Evolutionary conservation across 2,888 invertebrate genomes (phyloP).

Genomic region (Neocrepidodera transversa): DNA sequence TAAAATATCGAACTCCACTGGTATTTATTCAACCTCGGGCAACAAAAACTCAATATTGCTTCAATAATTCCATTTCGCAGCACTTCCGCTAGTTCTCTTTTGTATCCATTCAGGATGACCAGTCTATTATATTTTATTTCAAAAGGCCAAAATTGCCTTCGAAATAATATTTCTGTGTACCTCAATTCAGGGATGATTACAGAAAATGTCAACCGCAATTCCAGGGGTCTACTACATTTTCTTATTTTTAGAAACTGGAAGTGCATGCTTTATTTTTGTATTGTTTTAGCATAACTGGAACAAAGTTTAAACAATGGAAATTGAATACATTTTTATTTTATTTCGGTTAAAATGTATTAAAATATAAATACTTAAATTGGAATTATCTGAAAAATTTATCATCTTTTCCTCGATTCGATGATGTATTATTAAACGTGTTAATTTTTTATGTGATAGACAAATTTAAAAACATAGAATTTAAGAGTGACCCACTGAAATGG

Average conservation of each 20-base stretch:
- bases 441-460: too few relatives aligned
- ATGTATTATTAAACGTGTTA: too few relatives aligned
- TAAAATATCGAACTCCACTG: too few relatives aligned
- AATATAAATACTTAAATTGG: too few relatives aligned
- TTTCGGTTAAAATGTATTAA: too few relatives aligned
- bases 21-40: slow-evolving; percentile 6
- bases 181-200: slow-evolving; percentile 28
- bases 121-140: slow-evolving; percentile 40
- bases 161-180: slow-evolving; percentile 38
- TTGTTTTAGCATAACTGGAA: too few relatives aligned
- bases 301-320: too few relatives aligned
- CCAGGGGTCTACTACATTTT: slow-evolving; percentile 4
- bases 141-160: slow-evolving; percentile 38
- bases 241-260: slow-evolving; percentile 8
- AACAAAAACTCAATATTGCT: slow-evolving; percentile 52
- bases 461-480: too few relatives aligned
- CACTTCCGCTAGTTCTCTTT: slow-evolving; percentile 47
- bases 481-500: too few relatives aligned
- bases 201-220: slow-evolving; percentile 27
- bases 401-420: too few relatives aligned
- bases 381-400: too few relatives aligned
- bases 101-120: slow-evolving; percentile 40
- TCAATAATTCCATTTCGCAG: slow-evolving; percentile 54
- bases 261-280: background rate
- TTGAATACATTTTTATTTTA: too few relatives aligned